Conservation (phyloP, 2,113 vertebrate genomes). For the Gnathonemus longibarbis region DNA sequence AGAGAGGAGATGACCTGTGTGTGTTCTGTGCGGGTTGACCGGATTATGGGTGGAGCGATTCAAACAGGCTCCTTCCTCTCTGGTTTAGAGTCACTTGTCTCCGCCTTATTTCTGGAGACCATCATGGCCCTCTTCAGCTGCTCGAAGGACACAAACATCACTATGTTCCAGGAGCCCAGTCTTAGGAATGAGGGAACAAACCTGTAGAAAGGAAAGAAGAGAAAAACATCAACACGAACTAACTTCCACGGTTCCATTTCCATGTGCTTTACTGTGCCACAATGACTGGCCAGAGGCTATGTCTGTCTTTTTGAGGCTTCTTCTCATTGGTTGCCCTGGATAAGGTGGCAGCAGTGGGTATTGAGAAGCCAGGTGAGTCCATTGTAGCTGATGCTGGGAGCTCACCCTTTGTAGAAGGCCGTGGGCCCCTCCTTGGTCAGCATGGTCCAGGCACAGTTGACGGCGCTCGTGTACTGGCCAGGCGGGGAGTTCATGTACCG, state of each 20-base stretch:
- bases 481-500: slow-evolving; percentile 78
- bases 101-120: slow-evolving; percentile 56
- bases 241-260: neutral
- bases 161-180: slow-evolving; percentile 67
- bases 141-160: slow-evolving; percentile 72
- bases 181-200: slow-evolving; percentile 67
- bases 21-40: neutral
- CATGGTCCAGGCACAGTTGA: slow-evolving; percentile 72
- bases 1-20: neutral
- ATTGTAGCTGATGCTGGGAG: neutral
- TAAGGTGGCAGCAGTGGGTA: neutral
- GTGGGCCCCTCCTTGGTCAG: slow-evolving; percentile 69
- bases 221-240: neutral
- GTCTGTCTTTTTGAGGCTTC: neutral
- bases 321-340: neutral
- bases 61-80: neutral
- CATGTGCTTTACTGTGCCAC: neutral
- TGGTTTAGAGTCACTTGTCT: slow-evolving; percentile 18
- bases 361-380: neutral
- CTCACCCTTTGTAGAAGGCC: slow-evolving; percentile 80
- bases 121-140: slow-evolving; percentile 71
- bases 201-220: slow-evolving; percentile 34
- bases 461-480: slow-evolving; percentile 65
- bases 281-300: neutral
- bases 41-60: neutral